Evolutionary conservation across 1,140 invertebrate species (phyloP).

Genomic region (Hyposmocoma kahamanoa): DNA sequence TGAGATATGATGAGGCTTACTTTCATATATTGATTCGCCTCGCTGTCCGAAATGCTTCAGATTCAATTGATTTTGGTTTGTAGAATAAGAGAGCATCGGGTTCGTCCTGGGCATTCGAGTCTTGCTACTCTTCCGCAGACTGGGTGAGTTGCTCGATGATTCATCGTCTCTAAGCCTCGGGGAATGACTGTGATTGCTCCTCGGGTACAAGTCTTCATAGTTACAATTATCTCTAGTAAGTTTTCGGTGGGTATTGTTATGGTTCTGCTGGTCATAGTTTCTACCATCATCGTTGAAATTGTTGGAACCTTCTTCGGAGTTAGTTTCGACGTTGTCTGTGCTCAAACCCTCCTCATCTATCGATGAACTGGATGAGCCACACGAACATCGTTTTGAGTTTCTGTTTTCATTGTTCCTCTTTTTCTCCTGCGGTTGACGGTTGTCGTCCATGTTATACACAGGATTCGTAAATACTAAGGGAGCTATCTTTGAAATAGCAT

Average conservation of each 20-base stretch:
- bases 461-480: constrained; percentile 92
- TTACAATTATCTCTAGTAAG: constrained; percentile 66
- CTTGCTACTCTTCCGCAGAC: constrained; percentile 59
- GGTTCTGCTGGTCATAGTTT: constrained; percentile 73
- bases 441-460: constrained; percentile 83
- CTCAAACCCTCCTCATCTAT: constrained; percentile 73
- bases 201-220: constrained; percentile 71
- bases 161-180: constrained; percentile 59
- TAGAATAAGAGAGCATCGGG: constrained; percentile 70
- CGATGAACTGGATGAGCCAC: constrained; percentile 74
- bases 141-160: constrained; percentile 65
- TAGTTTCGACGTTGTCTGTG: constrained; percentile 72
- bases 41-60: constrained; percentile 69
- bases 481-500: constrained; percentile 64
- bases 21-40: constrained; percentile 59
- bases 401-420: constrained; percentile 58
- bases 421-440: constrained; percentile 54
- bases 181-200: constrained; percentile 58
- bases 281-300: constrained; percentile 69
- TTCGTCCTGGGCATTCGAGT: constrained; percentile 72
- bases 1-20: constrained; percentile 62
- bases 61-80: constrained; percentile 60
- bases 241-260: constrained; percentile 68
- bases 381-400: constrained; percentile 65
- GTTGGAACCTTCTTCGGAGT: constrained; percentile 70